phyloP scores from a whole-genome alignment of 2,888 invertebrate genomes.

The Crossocerus cetratus region DNA sequence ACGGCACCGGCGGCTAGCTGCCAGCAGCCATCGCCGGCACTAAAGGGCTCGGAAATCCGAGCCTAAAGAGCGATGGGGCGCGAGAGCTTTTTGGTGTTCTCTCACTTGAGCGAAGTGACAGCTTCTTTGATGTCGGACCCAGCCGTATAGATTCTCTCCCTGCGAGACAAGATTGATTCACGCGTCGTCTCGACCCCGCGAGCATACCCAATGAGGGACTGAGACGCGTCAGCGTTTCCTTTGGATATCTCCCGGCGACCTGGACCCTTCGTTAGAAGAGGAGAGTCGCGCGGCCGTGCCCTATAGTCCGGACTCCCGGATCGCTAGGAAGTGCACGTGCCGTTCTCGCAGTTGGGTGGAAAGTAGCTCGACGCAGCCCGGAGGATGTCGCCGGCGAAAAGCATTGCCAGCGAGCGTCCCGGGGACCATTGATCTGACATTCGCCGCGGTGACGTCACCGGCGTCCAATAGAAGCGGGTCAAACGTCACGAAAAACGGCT shows the following conservation, averaged over 20 bases:
- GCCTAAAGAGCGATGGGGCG: not conserved
- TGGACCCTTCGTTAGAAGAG: constrained; percentile 2
- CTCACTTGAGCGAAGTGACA: no score
- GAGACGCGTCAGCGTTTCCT: constrained; percentile 11
- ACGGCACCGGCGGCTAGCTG: no score
- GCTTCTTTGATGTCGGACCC: no score
- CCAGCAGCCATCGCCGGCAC: not conserved
- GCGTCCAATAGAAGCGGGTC: constrained; percentile 64
- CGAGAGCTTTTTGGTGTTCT: not conserved
- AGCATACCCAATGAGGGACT: no score
- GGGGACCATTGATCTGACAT: constrained; percentile 72
- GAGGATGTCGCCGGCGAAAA: constrained; percentile 43
- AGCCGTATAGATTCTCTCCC: no score
- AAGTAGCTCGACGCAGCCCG: constrained; percentile 11
- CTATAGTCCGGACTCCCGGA: no score
- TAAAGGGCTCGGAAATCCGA: constrained; percentile 1
- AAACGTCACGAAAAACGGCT: constrained; percentile 63
- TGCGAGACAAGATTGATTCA: no score
- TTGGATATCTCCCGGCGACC: not conserved
- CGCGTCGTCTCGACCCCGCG: no score
- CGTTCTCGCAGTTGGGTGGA: not conserved
- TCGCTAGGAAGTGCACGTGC: constrained; percentile 7
- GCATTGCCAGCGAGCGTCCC: constrained; percentile 58
- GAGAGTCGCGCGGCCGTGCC: constrained; percentile 31
- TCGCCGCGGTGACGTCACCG: constrained; percentile 65